Conservation (phyloP, 2,888 invertebrate species). For the Orchestes rusci region DNA sequence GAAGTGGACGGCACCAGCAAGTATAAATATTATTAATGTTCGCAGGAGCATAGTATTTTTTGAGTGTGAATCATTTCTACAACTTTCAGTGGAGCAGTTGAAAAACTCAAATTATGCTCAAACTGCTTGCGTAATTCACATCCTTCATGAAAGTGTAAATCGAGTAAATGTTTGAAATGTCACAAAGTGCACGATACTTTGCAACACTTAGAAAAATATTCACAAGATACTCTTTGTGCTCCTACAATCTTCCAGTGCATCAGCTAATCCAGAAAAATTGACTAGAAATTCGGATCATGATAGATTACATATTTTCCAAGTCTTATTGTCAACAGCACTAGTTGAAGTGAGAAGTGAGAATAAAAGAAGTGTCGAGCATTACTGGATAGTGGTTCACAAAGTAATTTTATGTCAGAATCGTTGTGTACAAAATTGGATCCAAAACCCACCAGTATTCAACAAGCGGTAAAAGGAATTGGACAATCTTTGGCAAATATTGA, state of each 20-base stretch:
- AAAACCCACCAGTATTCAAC: background rate
- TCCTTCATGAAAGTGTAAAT: slow-evolving; percentile 7
- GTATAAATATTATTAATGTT: slow-evolving; percentile 17
- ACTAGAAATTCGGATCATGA: background rate
- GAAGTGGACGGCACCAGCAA: background rate
- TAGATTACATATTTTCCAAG: background rate
- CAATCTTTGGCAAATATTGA: background rate
- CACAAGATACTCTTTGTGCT: background rate
- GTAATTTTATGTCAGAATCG: slow-evolving; percentile 14
- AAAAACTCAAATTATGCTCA: slow-evolving; percentile 13
- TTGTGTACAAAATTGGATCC: background rate
- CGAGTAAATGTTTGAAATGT: slow-evolving; percentile 14
- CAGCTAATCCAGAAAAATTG: background rate
- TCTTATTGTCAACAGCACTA: slow-evolving; percentile 16
- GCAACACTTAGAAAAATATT: slow-evolving; percentile 7
- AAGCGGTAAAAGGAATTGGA: background rate
- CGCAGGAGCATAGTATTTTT: slow-evolving; percentile 17
- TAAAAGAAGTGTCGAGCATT: background rate
- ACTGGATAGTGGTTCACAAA: slow-evolving; percentile 4
- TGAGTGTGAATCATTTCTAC: slow-evolving; percentile 15
- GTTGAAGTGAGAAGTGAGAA: slow-evolving; percentile 5
- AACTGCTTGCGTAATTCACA: slow-evolving; percentile 19
- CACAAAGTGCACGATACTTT: slow-evolving; percentile 12
- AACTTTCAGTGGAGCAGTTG: slow-evolving; percentile 4
- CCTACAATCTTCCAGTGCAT: background rate